Evolutionary conservation across 2,113 vertebrate species (phyloP), one percentile per base, ranked within the genome.

Genomic region (Pteropus alecto): DNA sequence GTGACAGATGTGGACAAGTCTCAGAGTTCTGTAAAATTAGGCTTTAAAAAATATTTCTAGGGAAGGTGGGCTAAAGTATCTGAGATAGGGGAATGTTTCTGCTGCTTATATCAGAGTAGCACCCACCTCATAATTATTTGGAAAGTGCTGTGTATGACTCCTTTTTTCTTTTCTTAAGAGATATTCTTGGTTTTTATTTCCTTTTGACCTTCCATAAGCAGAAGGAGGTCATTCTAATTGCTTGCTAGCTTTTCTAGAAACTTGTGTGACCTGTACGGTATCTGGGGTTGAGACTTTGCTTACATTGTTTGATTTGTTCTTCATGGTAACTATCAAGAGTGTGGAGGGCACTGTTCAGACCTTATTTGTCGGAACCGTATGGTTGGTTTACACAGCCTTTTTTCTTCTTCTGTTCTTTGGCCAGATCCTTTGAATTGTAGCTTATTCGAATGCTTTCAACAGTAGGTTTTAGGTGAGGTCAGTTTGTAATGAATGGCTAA

Each of bases 241-340:
- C 60, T 24, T 56, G 58, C 93, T 70, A 41, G 77, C 30, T 97
- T 96, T 97, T 61, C 90, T 78, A 28, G n/a, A 2, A 2, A 18
- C 73, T 94, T 35, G 11, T 19, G 0, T 83, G 87, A 81, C 71
- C 43, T 88, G 35, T 19, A 54, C 28, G 7, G 14, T 74, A 74
- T 87, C n/a, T 18, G 7, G 48, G 67, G 68, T 78, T 97, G 48
- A 61, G 67, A 41, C 24, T 56, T 88, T 74, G 41, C 51, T 97
- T 95, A n/a, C 10, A 81, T 94, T 90, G 43, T 87, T 96, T 96
- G 92, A 88, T 98, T 91, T 94, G n/a, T 96, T 95, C 90, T 90
- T 93, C 5, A 0, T 68, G n/a, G 30, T 86, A 58, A 78, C 19
- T 78, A 70, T 79, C 63, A 86, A 79, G 77, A 90, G 1, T 56